Conservation (phyloP, 2,113 vertebrate genomes). For the Cavia porcellus region DNA sequence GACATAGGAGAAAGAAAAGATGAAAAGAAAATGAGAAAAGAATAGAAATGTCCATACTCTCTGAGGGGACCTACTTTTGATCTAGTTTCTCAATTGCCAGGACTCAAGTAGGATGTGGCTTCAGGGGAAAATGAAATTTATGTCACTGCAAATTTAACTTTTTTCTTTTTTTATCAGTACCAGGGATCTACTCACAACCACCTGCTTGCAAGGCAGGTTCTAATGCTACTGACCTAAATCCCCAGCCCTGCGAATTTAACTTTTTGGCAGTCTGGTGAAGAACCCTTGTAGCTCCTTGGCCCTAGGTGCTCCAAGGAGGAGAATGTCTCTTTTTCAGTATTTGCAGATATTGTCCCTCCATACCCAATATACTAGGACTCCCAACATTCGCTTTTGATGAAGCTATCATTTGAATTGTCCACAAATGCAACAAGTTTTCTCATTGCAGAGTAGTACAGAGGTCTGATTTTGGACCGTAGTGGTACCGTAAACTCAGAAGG, state of each 20-base stretch:
- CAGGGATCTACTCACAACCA: too few relatives aligned
- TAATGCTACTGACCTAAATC: too few relatives aligned
- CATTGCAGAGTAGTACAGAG: background rate
- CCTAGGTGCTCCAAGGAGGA: background rate
- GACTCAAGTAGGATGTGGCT: background rate
- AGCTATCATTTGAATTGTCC: background rate
- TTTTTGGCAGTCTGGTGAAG: background rate
- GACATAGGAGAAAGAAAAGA: background rate
- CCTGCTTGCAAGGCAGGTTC: too few relatives aligned
- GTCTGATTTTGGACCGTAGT: background rate
- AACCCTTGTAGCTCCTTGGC: background rate
- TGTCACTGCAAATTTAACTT: too few relatives aligned
- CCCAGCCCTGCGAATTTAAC: background rate
- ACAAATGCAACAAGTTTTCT: background rate
- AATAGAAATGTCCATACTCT: background rate
- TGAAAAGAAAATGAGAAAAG: background rate
- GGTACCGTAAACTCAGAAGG: background rate
- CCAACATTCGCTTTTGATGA: background rate
- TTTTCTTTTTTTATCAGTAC: too few relatives aligned
- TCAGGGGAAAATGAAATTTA: background rate
- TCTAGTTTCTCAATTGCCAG: background rate
- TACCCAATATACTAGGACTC: background rate
- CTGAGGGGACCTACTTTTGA: too few relatives aligned
- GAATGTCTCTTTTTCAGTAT: background rate
- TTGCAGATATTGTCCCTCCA: background rate